A percentile compares a stretch with the other conserved stretches of the same genome.
Evolutionary conservation across 1,140 invertebrate genomes (phyloP).

Genomic region (Drosophila sproati): DNA sequence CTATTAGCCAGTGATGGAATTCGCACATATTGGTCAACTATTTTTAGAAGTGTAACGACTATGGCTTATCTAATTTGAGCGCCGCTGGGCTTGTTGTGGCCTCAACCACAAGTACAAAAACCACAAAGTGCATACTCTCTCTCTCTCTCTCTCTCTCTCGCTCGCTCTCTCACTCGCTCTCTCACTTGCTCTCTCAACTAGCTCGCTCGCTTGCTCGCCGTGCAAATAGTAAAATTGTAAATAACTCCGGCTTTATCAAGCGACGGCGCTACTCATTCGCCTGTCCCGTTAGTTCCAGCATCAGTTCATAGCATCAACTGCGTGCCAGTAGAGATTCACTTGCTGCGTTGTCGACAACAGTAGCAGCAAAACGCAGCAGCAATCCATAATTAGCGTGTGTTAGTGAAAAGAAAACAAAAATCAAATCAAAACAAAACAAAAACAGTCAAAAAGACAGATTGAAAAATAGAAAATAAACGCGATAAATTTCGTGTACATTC

Average conservation of each 20-base stretch:
- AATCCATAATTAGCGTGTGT: slow-evolving; percentile 47
- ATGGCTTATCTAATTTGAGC: slow-evolving; percentile 46
- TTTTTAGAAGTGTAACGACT: slow-evolving; percentile 41
- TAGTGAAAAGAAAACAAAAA: slow-evolving; percentile 45
- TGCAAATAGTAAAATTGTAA: slow-evolving; percentile 25
- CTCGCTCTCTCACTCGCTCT: slow-evolving; percentile 2
- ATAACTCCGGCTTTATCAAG: slow-evolving; percentile 44
- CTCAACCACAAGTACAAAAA: not conserved
- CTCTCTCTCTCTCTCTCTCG: slow-evolving; percentile 13
- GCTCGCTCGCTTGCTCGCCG: not conserved
- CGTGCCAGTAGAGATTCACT: slow-evolving; percentile 65
- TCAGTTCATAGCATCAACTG: slow-evolving; percentile 42
- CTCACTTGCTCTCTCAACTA: not conserved
- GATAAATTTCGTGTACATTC: not conserved
- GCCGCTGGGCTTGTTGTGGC: slow-evolving; percentile 11
- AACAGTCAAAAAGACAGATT: not conserved
- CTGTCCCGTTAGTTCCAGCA: slow-evolving; percentile 12
- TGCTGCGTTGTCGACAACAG: slow-evolving; percentile 26
- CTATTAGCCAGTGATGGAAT: not conserved
- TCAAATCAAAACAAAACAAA: not conserved
- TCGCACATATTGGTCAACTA: slow-evolving; percentile 27
- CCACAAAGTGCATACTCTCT: not conserved
- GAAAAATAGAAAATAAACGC: not conserved
- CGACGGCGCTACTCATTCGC: slow-evolving; percentile 17
- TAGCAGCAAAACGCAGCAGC: slow-evolving; percentile 3